Conservation (phyloP, 2,797 vertebrate species). For the Malacoraja senta region DNA sequence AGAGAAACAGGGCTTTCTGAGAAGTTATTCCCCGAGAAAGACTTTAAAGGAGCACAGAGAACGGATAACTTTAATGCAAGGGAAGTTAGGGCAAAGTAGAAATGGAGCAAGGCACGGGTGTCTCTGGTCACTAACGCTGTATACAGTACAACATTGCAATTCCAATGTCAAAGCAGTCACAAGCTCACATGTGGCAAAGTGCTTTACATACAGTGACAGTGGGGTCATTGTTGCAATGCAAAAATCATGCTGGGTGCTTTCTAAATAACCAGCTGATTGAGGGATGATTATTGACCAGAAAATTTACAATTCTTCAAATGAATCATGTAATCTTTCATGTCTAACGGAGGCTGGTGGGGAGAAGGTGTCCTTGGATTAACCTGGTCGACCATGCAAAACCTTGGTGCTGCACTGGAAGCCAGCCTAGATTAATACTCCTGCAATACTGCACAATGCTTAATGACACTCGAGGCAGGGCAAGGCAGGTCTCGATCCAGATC, state of each 20-base stretch:
- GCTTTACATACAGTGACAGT: not conserved
- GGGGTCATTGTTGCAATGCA: not conserved
- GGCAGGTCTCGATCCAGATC: not conserved
- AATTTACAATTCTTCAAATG: not conserved
- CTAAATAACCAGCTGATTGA: not conserved
- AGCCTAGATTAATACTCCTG: not conserved
- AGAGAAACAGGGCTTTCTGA: not conserved
- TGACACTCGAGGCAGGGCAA: not conserved
- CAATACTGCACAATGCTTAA: not conserved
- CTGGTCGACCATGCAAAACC: not conserved
- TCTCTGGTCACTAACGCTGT: not conserved
- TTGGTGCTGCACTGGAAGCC: not conserved
- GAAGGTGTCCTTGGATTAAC: not conserved
- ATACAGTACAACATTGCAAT: not conserved
- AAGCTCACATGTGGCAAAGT: not conserved
- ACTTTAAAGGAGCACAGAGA: not conserved
- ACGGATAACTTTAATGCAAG: not conserved
- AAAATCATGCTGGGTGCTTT: not conserved
- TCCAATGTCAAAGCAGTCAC: not conserved
- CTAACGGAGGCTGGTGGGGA: not conserved
- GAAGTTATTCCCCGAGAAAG: not conserved
- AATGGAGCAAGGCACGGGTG: not conserved
- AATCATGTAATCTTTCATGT: not conserved
- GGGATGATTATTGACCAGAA: not conserved
- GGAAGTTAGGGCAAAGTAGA: not conserved